Percentiles rank a stretch among this genome's conserved stretches.
Conservation (phyloP, 2,113 vertebrate genomes). For the Accipiter virgatus region DNA sequence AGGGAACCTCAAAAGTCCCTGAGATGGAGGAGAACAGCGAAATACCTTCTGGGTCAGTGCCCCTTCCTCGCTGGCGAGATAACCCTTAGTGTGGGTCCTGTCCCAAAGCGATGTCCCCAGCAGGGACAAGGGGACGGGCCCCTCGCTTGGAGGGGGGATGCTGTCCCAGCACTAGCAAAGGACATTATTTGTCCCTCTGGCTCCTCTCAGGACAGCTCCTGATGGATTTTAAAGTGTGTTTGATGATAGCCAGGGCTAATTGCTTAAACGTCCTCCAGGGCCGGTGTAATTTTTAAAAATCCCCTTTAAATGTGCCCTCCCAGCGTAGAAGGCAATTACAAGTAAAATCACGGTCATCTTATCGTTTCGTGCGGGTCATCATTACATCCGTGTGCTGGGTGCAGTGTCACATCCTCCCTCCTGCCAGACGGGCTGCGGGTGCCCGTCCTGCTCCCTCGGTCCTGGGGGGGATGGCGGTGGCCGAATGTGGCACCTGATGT, state of each 20-base stretch:
- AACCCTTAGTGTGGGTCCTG: background rate
- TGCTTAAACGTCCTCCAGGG: background rate
- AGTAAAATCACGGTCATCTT: background rate
- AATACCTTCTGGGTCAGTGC: fast-evolving
- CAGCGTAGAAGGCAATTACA: background rate
- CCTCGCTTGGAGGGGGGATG: fast-evolving
- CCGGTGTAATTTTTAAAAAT: background rate
- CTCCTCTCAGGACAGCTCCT: background rate
- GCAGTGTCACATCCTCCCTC: background rate
- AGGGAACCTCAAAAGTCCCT: background rate
- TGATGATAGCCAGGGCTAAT: background rate
- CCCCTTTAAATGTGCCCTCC: background rate
- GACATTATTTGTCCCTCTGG: background rate
- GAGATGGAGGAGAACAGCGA: background rate
- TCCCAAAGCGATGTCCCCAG: fast-evolving
- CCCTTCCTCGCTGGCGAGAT: background rate
- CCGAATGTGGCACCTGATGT: background rate
- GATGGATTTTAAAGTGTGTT: background rate
- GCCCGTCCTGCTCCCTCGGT: background rate
- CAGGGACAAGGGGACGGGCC: background rate
- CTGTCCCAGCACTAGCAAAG: background rate
- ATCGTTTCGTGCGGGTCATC: fast-evolving
- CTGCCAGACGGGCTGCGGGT: background rate
- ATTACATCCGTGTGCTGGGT: background rate
- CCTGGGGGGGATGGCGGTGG: too few species aligned